These are phyloP conservation scores for Craterocephalus amniculus DNA, from an alignment of 2,797 vertebrate species.

Conservation along the genomic window DNA sequence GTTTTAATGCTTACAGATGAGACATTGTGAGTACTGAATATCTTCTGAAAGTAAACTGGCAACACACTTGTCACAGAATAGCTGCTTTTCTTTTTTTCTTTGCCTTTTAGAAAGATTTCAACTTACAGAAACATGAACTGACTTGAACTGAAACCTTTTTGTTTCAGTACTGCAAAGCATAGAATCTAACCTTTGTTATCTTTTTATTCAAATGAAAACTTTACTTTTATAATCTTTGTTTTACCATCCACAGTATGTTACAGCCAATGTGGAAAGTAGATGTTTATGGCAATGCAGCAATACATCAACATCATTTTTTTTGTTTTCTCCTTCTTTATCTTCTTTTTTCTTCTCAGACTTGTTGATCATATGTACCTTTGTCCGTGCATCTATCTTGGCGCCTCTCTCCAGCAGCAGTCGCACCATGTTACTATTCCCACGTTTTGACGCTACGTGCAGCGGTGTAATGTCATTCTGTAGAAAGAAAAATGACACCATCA, in stretches of 20 bases:
- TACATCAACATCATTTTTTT: background rate
- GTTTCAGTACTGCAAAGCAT: no score
- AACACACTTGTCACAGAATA: background rate
- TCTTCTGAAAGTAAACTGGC: background rate
- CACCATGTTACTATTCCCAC: constrained; percentile 97
- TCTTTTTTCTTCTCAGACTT: no score
- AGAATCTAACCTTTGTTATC: background rate
- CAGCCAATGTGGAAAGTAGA: background rate
- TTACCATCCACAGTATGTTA: background rate
- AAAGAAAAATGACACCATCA: background rate
- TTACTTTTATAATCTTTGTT: background rate
- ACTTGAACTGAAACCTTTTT: background rate
- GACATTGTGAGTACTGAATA: background rate
- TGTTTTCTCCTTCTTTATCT: no score
- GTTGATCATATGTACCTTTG: constrained; percentile 85
- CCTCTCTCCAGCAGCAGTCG: constrained; percentile 94
- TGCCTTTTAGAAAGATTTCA: background rate
- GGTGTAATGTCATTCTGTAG: constrained; percentile 96
- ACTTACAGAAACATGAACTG: background rate
- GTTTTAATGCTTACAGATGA: background rate
- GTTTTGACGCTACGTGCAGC: constrained; percentile 95
- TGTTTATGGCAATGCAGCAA: background rate
- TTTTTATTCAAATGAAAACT: background rate
- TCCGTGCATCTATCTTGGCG: constrained; percentile 95
- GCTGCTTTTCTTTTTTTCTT: background rate